Evolutionary conservation across 2,888 invertebrate genomes (phyloP), one percentile per base, ranked within the genome.

Genomic region (Sinelater perroti): DNA sequence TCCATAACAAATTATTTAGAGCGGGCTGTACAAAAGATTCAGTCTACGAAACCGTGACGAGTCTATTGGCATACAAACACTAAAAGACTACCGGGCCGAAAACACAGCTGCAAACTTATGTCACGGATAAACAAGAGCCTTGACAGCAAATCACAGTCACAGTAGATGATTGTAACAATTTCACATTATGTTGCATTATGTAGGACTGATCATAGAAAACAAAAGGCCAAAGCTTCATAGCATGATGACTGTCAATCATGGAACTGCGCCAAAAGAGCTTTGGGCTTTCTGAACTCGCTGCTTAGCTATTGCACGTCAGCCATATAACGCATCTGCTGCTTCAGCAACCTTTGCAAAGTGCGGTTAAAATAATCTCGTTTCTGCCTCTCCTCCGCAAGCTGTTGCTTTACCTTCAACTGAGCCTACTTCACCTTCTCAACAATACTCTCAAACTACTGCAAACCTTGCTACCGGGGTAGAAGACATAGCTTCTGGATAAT

Each of bases 371-470:
- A 79, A 74, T 92, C 90, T 50, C 85, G 81, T 72, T 83, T 83
- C 7, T 63, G 62, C 67, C 87, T 87, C 70, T 90, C 88, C 56
- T 87, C 88, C 13, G 82, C 81, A 67, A 84, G 81, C 58, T 82
- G 81, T 62, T 79, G 81, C 69, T 87, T 86, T 1, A 80, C 77
- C 80, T 93, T 95, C 24, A 82, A 81, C 69, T 91, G 90, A 26
- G 93, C 94, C 71, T 89, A 90, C 72, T 90, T 89, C 8, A 97
- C 90, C 69, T 93, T 92, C 18, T 91, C 91, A 1, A 95, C 90
- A 71, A 96, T 95, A 10, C 87, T 85, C 73, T 95, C 92, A 71
- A 97, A 90, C 76, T 97, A 95, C 56, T 88, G 85, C 72, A 96
- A 84, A 75, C 96, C 97, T 73, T 96, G 93, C 70, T 94, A 93